Percentiles rank a stretch among this genome's conserved stretches.
phyloP scores from a whole-genome alignment of 2,797 vertebrate genomes.

The Pseudochaenichthys georgianus region DNA sequence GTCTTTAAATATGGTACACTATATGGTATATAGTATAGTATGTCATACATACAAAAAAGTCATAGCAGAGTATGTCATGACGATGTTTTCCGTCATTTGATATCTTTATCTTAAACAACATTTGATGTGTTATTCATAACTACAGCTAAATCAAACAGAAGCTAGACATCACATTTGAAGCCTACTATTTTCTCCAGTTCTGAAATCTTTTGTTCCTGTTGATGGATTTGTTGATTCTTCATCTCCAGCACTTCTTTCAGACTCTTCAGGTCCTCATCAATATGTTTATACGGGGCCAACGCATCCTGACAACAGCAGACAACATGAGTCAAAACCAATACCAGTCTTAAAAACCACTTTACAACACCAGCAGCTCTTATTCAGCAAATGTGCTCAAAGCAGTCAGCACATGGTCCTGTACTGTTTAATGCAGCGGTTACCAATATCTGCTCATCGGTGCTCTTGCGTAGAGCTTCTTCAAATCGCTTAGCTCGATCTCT shows the following conservation, averaged over 20 bases:
- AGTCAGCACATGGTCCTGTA: background rate
- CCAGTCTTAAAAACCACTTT: background rate
- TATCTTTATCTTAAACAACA: background rate
- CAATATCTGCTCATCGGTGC: constrained; percentile 95
- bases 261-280: constrained; percentile 95
- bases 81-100: too few relatives aligned
- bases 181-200: constrained; percentile 96
- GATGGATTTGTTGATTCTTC: constrained; percentile 97
- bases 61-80: too few relatives aligned
- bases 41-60: too few relatives aligned
- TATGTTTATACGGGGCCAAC: constrained; percentile 93
- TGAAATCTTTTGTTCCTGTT: constrained; percentile 94
- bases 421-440: constrained; percentile 73
- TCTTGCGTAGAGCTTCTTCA: constrained; percentile 94
- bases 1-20: too few relatives aligned
- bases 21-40: too few relatives aligned
- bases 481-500: constrained; percentile 94
- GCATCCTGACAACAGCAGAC: constrained; percentile 84
- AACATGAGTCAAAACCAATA: background rate
- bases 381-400: background rate
- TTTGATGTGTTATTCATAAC: background rate
- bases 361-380: background rate
- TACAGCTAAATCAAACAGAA: constrained; percentile 20
- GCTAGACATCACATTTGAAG: constrained; percentile 55
- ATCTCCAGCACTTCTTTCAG: constrained; percentile 96